A percentile compares a stretch with the other conserved stretches of the same genome.
Conservation (phyloP, 2,888 invertebrate species). For the Sepioteuthis lessoniana region DNA sequence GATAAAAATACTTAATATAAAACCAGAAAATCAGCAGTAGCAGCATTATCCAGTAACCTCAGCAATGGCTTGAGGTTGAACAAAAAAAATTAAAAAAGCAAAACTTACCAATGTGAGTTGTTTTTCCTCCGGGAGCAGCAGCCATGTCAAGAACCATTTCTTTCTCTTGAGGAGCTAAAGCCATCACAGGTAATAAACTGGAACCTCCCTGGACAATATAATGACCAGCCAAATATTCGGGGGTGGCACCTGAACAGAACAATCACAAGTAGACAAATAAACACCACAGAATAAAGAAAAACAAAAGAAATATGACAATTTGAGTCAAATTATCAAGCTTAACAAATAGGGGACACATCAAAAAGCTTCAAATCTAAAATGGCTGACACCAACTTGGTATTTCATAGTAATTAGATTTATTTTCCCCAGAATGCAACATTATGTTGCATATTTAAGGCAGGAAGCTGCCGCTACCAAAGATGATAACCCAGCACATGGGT, state of each 20-base stretch:
- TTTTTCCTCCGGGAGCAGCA: slow-evolving; percentile 98
- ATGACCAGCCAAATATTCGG: slow-evolving; percentile 98
- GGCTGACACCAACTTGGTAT: too few species aligned
- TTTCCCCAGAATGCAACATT: too few species aligned
- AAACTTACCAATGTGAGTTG: slow-evolving; percentile 87
- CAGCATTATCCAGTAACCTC: neutral
- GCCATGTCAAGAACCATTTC: slow-evolving; percentile 96
- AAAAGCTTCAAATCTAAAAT: too few species aligned
- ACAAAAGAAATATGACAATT: too few species aligned
- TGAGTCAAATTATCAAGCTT: too few species aligned
- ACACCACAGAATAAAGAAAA: neutral
- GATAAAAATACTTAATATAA: neutral
- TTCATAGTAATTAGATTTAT: too few species aligned
- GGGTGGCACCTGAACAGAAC: slow-evolving; percentile 83
- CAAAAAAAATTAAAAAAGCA: neutral
- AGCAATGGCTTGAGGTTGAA: neutral
- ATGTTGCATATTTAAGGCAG: too few species aligned
- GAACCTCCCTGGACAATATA: slow-evolving; percentile 97
- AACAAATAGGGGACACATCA: too few species aligned
- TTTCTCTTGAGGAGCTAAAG: slow-evolving; percentile 95
- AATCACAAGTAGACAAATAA: neutral
- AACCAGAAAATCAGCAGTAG: neutral
- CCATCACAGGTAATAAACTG: slow-evolving; percentile 97
- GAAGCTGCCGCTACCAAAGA: too few species aligned
- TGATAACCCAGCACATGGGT: too few species aligned